Percentiles rank a stretch among this genome's conserved stretches.
phyloP scores from a whole-genome alignment of 2,888 invertebrate genomes.

The Drosophila demipolita region DNA sequence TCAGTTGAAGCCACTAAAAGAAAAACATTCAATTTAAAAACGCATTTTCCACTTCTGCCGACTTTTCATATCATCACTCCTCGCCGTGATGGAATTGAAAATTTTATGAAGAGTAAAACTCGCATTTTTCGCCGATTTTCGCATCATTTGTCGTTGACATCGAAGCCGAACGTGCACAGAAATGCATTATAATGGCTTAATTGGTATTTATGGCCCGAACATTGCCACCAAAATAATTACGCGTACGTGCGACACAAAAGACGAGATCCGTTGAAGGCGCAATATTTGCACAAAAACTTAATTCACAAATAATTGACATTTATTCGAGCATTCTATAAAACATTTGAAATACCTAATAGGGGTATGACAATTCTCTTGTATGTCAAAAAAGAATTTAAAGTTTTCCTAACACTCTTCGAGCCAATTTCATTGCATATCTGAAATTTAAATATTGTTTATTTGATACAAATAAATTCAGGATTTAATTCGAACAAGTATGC shows the following conservation, averaged over 20 bases:
- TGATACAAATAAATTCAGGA: neutral
- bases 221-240: slow-evolving; percentile 37
- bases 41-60: slow-evolving; percentile 55
- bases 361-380: neutral
- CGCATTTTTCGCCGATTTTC: slow-evolving; percentile 40
- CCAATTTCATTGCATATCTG: no score
- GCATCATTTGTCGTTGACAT: slow-evolving; percentile 49
- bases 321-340: slow-evolving; percentile 5
- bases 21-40: slow-evolving; percentile 26
- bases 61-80: slow-evolving; percentile 62
- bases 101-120: slow-evolving; percentile 43
- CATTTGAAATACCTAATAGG: rapidly evolving
- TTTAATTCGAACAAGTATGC: neutral
- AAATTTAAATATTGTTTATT: no score
- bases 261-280: slow-evolving; percentile 24
- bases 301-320: slow-evolving; percentile 5
- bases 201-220: slow-evolving; percentile 68
- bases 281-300: slow-evolving; percentile 43
- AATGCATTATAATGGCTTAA: slow-evolving; percentile 70
- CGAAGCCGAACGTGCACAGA: slow-evolving; percentile 31
- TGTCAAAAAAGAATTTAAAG: neutral
- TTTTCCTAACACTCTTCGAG: neutral
- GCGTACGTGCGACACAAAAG: slow-evolving; percentile 49
- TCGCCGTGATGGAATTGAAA: slow-evolving; percentile 17
- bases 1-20: slow-evolving; percentile 20